Percentiles rank a stretch among this genome's conserved stretches.
Evolutionary conservation across 1,140 invertebrate genomes (phyloP).

Genomic region (Chionoecetes opilio): DNA sequence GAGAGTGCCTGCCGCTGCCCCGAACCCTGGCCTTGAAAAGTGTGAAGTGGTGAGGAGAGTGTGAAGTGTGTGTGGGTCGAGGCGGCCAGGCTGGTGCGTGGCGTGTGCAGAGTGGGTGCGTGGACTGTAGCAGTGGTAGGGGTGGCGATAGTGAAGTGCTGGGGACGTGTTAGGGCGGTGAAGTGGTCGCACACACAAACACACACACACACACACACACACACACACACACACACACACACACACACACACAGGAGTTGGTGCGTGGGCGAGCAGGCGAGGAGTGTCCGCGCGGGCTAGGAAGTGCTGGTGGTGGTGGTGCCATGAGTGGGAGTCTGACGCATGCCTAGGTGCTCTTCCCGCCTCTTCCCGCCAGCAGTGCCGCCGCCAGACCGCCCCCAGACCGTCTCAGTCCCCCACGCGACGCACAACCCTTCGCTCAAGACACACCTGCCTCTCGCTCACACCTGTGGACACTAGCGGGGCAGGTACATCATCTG

Average conservation of each 20-base stretch:
- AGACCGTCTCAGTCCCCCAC: background rate
- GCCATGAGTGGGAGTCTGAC: conserved; percentile 32
- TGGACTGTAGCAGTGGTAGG: background rate
- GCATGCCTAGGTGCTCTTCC: conserved; percentile 57
- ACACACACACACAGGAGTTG: too few species aligned
- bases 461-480: background rate
- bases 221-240: too few species aligned
- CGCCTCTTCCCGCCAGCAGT: background rate
- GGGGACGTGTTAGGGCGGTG: background rate
- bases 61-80: background rate
- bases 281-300: background rate
- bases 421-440: background rate
- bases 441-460: too few species aligned
- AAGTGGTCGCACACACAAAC: too few species aligned
- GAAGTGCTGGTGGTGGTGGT: background rate
- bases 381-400: background rate
- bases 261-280: conserved; percentile 1
- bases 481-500: too few species aligned
- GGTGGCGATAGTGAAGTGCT: background rate
- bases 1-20: background rate
- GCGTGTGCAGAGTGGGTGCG: background rate
- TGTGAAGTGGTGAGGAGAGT: conserved; percentile 17
- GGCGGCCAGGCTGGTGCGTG: background rate
- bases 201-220: too few species aligned
- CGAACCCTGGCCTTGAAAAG: background rate